phyloP scores from a whole-genome alignment of 2,797 vertebrate species.

The Lepilemur ruficaudatus region DNA sequence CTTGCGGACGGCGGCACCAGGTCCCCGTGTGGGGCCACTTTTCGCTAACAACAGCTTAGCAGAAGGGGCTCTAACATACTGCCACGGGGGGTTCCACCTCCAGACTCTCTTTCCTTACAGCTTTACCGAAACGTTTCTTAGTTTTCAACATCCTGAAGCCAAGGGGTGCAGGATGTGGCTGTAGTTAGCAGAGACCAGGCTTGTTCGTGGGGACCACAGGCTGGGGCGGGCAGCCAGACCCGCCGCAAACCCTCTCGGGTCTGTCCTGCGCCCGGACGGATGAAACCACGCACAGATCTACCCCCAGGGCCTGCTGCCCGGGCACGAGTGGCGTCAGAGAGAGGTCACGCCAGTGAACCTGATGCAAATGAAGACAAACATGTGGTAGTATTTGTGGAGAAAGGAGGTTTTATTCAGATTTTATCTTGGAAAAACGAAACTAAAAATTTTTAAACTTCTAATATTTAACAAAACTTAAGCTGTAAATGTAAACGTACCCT shows the following conservation, averaged over 20 bases:
- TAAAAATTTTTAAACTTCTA: not conserved
- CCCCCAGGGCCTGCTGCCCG: rapidly evolving
- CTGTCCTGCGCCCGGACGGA: rapidly evolving
- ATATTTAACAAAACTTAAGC: not conserved
- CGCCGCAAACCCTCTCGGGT: rapidly evolving
- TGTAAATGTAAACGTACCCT: rapidly evolving
- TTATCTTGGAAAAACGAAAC: not conserved
- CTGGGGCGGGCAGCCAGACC: not conserved
- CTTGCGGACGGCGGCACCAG: too few species aligned
- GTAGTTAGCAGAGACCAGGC: not conserved
- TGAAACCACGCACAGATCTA: rapidly evolving
- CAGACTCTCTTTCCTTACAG: rapidly evolving
- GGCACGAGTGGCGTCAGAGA: rapidly evolving
- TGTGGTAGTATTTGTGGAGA: not conserved
- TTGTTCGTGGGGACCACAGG: not conserved
- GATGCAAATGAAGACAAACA: not conserved
- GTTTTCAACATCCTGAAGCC: not conserved
- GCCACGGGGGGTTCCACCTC: not conserved
- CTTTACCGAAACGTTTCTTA: not conserved
- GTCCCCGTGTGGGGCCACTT: not conserved
- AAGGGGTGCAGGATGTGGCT: rapidly evolving
- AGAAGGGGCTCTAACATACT: rapidly evolving
- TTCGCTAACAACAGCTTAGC: not conserved
- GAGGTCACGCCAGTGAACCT: rapidly evolving
- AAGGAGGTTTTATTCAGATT: not conserved